Evolutionary conservation across 2,797 vertebrate species (phyloP), one percentile per base, ranked within the genome.

Genomic region (Eremophila alpestris): DNA sequence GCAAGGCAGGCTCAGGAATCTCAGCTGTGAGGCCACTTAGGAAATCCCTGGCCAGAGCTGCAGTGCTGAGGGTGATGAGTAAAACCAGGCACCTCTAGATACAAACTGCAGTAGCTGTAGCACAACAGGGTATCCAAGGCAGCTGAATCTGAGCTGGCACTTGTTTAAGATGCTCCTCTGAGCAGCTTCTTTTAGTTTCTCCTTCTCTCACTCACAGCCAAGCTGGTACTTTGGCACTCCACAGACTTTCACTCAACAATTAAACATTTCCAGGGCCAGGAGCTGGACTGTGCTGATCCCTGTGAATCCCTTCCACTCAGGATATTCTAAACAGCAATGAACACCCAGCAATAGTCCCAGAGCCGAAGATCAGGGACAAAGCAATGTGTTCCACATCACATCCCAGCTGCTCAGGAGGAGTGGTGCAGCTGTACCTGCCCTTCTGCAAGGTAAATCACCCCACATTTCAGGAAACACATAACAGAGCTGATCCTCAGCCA

Each of bases 131-230:
- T 48, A 59, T 22, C 59, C 41, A 24, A 79, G 87, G 75, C 69
- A 76, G 54, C 70, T 74, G 71, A 89, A 60, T 74, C 21, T n/a
- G 60, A 80, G 82, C 71, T 87, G 81, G 45, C 68, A 49, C 36
- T 85, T 70, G 48, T 78, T 83, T 51, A 27, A 71, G 9, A 41
- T 15, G 55, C 23, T 93, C 49, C 77, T 60, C 60, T 41, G 64
- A 87, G 75, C 64, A 87, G 68, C 34, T 94, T 56, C 80, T 81
- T 69, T 82, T 27, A 73, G 46, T 43, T 74, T 80, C 91, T 90
- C 49, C 71, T 81, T 73, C 45, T 38, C 51, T 85, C 63, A 38
- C 26, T 77, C 6, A 1, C 2, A 55, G 45, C 21, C 64, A 68
- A 1, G 1, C 71, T 62, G 81, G 34, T 64, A 46, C 58, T 87